Evolutionary conservation across 2,113 vertebrate genomes (phyloP).

Genomic region (Pardalotus punctatus): DNA sequence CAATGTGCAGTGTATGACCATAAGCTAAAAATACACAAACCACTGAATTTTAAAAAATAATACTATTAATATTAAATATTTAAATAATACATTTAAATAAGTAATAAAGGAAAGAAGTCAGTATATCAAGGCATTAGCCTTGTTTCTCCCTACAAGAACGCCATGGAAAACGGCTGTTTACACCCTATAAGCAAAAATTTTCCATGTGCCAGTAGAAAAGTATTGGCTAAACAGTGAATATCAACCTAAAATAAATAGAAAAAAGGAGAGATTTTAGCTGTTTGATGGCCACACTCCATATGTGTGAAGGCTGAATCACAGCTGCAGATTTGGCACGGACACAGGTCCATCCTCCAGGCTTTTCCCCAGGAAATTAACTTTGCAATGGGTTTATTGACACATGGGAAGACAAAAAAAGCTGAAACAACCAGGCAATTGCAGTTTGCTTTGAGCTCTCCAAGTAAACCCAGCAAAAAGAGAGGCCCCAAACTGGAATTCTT

Average conservation of each 20-base stretch:
- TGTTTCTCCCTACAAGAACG: background rate
- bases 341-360: background rate
- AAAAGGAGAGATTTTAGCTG: background rate
- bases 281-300: background rate
- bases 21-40: background rate
- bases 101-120: background rate
- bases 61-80: background rate
- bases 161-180: background rate
- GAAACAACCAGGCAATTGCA: background rate
- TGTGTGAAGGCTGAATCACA: background rate
- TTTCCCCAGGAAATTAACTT: background rate
- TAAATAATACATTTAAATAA: background rate
- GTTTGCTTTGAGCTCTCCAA: background rate
- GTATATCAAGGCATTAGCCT: too few relatives aligned
- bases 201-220: background rate
- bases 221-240: background rate
- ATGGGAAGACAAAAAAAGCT: background rate
- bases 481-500: background rate
- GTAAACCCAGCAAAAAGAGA: background rate
- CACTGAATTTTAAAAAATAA: background rate
- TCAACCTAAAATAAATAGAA: background rate
- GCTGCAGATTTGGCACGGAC: background rate
- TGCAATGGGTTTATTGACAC: background rate
- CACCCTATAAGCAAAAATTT: background rate
- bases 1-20: background rate